A percentile compares a stretch with the other conserved stretches of the same genome.
These are phyloP conservation scores for Pentamera pediparva DNA, from an alignment of 53 echinoderm and acorn worm genomes.

Conservation along the genomic window DNA sequence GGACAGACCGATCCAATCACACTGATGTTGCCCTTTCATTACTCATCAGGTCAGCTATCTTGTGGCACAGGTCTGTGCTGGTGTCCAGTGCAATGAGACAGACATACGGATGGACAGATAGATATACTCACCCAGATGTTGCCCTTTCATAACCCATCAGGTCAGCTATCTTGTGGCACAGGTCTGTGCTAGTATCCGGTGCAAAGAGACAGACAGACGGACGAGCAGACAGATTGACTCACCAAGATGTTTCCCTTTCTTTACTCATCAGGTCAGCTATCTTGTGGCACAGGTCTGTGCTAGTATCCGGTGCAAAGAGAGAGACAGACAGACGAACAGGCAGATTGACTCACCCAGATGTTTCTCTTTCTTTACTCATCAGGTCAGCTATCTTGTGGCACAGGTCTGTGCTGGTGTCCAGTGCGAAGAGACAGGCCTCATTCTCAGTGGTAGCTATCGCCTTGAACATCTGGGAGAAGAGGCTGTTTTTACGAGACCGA, in stretches of 20 bases:
- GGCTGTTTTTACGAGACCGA: constrained; percentile 79
- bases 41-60: constrained; percentile 65
- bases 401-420: constrained; percentile 64
- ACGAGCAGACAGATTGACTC: constrained; percentile 6
- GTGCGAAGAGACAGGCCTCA: constrained; percentile 84
- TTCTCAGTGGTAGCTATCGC: constrained; percentile 84
- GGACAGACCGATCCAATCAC: no score
- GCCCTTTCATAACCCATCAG: constrained; percentile 45
- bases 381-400: constrained; percentile 73
- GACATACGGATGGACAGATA: no score
- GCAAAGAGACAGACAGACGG: constrained; percentile 87
- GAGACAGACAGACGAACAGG: no score
- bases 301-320: constrained; percentile 76
- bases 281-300: constrained; percentile 65
- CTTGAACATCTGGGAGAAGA: constrained; percentile 71
- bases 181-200: constrained; percentile 53
- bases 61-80: constrained; percentile 66
- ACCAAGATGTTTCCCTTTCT: constrained; percentile 37
- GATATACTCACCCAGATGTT: constrained; percentile 28
- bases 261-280: constrained; percentile 67
- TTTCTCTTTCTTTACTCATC: constrained; percentile 52
- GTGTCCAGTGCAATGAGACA: constrained; percentile 84
- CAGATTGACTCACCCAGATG: constrained; percentile 24
- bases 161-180: constrained; percentile 70
- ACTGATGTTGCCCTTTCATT: constrained; percentile 37